phyloP scores from a whole-genome alignment of 2,888 invertebrate genomes.

The Villa cingulata region DNA sequence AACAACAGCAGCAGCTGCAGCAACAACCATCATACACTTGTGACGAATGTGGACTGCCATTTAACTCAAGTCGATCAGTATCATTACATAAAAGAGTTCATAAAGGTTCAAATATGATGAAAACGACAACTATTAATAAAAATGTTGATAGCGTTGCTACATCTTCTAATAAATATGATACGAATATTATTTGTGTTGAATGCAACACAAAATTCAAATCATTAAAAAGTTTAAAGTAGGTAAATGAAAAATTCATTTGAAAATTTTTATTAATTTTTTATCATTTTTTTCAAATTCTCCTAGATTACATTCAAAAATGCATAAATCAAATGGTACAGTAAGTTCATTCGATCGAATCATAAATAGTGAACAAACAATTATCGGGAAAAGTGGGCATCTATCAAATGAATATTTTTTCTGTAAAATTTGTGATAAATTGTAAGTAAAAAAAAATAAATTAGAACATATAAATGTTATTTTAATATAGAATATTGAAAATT shows the following conservation, averaged over 20 bases:
- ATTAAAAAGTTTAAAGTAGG: conserved; percentile 41
- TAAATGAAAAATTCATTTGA: background rate
- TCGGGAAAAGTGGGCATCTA: conserved; percentile 22
- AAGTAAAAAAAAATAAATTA: too few relatives aligned
- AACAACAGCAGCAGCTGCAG: too few relatives aligned
- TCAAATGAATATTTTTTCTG: conserved; percentile 37
- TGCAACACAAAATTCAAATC: conserved; percentile 55
- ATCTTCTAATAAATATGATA: too few relatives aligned
- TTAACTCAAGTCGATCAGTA: conserved; percentile 42
- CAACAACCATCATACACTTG: too few relatives aligned
- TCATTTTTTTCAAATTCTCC: conserved; percentile 1
- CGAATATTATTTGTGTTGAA: conserved; percentile 44
- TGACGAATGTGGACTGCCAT: conserved; percentile 38
- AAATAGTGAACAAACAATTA: conserved; percentile 25
- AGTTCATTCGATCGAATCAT: conserved; percentile 28
- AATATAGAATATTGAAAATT: too few relatives aligned
- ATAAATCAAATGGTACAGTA: conserved; percentile 50
- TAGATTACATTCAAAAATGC: conserved; percentile 58
- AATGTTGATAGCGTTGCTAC: too few relatives aligned
- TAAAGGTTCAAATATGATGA: too few relatives aligned
- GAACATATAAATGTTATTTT: too few relatives aligned
- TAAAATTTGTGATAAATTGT: conserved; percentile 41
- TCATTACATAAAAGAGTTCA: conserved; percentile 49
- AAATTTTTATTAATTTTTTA: conserved; percentile 22
- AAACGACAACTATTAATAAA: too few relatives aligned